Evolutionary conservation across 30 jellyfish, hydroid and myxozoan species (phyloP).

Genomic region (Morbakka virulenta): DNA sequence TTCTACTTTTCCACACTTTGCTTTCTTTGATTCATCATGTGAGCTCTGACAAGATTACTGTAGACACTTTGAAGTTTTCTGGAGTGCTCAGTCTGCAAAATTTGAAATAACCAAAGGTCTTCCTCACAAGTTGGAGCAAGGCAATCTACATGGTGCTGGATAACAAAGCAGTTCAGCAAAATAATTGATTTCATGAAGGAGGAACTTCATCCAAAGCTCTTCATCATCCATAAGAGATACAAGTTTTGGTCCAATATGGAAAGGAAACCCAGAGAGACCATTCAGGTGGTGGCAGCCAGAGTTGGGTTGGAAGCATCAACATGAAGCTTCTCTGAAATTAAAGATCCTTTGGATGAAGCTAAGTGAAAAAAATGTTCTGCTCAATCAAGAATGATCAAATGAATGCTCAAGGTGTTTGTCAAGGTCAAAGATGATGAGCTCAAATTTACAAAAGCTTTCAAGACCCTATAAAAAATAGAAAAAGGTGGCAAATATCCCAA

Average conservation of each 20-base stretch:
- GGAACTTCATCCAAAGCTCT: no score
- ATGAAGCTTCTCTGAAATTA: no score
- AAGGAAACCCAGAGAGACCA: slow-evolving; percentile 39
- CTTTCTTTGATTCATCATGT: not conserved
- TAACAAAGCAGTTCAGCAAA: slow-evolving; percentile 6
- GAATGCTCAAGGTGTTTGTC: no score
- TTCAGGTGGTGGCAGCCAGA: slow-evolving; percentile 24
- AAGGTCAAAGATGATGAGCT: no score
- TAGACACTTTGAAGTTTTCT: not conserved
- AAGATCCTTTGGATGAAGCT: no score
- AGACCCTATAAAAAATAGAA: no score
- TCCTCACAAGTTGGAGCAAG: slow-evolving; percentile 18
- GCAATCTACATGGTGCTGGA: slow-evolving; percentile 9
- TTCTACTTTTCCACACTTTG: not conserved
- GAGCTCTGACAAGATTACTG: slow-evolving; percentile 14
- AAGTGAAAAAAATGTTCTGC: no score
- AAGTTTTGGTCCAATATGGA: slow-evolving; percentile 26
- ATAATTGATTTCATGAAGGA: slow-evolving; percentile 9
- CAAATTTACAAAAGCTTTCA: no score
- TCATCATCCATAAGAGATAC: slow-evolving; percentile 26
- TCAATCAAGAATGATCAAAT: no score
- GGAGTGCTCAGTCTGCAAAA: slow-evolving; percentile 20
- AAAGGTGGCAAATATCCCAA: no score
- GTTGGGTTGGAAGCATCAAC: no score
- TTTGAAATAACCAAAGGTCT: not conserved